phyloP scores from a whole-genome alignment of 2,113 vertebrate genomes.

The Siniperca chuatsi region DNA sequence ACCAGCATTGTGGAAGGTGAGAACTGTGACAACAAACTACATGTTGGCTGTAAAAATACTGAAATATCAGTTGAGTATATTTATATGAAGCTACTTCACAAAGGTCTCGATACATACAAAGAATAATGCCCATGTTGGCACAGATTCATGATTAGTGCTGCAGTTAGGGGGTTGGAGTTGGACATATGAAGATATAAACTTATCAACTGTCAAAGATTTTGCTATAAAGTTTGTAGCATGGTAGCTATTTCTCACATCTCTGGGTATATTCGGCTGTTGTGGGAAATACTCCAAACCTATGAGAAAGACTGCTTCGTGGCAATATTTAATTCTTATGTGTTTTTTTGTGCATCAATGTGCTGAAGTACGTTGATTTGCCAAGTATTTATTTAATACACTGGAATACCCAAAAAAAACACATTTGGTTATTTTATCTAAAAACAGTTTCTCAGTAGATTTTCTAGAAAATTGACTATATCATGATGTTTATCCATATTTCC shows the following conservation, averaged over 20 bases:
- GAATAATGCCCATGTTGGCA: background rate
- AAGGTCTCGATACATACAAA: background rate
- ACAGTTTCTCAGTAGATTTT: background rate
- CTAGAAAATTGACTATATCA: background rate
- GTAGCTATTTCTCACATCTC: background rate
- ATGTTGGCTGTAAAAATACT: slow-evolving; percentile 2
- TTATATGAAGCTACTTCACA: background rate
- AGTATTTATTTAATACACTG: background rate
- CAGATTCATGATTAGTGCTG: background rate
- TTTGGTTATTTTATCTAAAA: background rate
- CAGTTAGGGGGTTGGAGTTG: background rate
- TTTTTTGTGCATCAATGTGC: background rate
- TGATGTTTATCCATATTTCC: background rate
- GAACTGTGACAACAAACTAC: slow-evolving; percentile 12
- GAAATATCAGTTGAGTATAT: background rate
- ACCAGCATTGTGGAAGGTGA: slow-evolving; percentile 99
- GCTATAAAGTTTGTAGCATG: background rate
- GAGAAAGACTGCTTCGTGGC: background rate
- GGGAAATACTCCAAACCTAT: background rate
- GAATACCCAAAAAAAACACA: background rate
- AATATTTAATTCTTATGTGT: background rate
- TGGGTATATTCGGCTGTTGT: background rate
- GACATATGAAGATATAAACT: background rate
- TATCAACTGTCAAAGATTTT: background rate
- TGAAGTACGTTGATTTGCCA: background rate